phyloP scores from a whole-genome alignment of 2,888 invertebrate species.

The Hydrotaea cyrtoneurina region DNA sequence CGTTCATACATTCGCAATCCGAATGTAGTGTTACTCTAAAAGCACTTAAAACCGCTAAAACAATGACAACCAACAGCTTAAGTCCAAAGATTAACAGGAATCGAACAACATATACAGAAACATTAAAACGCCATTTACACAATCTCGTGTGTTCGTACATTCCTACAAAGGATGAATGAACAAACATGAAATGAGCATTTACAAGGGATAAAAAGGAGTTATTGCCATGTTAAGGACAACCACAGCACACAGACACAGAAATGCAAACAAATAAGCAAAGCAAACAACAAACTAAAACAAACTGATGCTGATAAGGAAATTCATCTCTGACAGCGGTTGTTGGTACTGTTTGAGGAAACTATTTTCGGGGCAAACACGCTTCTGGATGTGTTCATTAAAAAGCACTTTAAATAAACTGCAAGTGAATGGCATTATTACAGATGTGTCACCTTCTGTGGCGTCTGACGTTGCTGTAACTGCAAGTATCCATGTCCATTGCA shows the following conservation, averaged over 20 bases:
- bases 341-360: not conserved
- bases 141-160: not conserved
- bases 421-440: not conserved
- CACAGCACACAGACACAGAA: not conserved
- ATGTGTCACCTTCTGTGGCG: too few relatives aligned
- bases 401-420: constrained; percentile 7
- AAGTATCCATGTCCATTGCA: too few relatives aligned
- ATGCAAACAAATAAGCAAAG: not conserved
- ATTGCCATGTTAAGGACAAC: not conserved
- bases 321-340: not conserved
- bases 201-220: constrained; percentile 8
- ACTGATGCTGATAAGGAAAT: constrained; percentile 4
- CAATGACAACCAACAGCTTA: constrained; percentile 41
- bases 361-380: not conserved
- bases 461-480: too few relatives aligned
- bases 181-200: constrained; percentile 23
- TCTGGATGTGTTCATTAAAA: constrained; percentile 17
- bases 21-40: not conserved
- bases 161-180: not conserved
- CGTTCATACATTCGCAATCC: not conserved
- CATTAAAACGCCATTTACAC: constrained; percentile 29
- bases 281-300: constrained; percentile 26
- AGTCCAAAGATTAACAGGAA: constrained; percentile 42
- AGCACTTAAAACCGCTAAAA: constrained; percentile 40
- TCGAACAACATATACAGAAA: constrained; percentile 7